Base-by-base conservation (phyloP, 2,113 vertebrate species). In the Xenotilapia caudafasciata region DNA sequence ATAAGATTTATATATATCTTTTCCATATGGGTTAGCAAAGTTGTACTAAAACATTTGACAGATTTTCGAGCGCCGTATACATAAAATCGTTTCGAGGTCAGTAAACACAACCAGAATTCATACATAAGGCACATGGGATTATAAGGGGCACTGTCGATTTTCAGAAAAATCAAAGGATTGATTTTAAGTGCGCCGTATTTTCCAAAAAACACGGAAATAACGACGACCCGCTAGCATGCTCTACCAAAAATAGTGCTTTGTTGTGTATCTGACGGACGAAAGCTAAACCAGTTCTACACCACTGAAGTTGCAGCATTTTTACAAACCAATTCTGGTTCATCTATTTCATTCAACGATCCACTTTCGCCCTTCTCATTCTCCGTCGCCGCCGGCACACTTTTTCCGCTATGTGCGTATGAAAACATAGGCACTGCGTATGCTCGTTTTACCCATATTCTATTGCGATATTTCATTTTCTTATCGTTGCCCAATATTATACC, bases 221-320 rank as follows among this genome's bases (percentile, higher is more conserved):
- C 9, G 0, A n/a, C 9, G 19, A 0, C 19, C 49, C 1, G 5
- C 9, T 51, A n/a, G 9, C 49, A 51, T 51, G 5, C 19, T 0
- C 49, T 51, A 51, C 49, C 49, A 53, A 53, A n/a, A 10, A 53
- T 53, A n/a, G 49, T n/a, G 19, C 5, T 10, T 53, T n/a, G 5
- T 51, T 10, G 9, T n/a, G 9, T n/a, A 53, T n/a, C 49, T 53
- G 49, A 53, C 9, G 1, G 49, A 51, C 1, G 19, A 51, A 51
- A 51, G 49, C 19, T 51, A 53, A 53, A n/a, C 19, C 49, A 53
- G 49, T 3, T 53, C 19, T 1, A 53, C 49, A 53, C 9, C 19
- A n/a, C 3, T 1, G 19, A 53, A 53, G 49, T 53, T 53, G 49
- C 19, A 53, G 19, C 49, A 53, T 53, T 53, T 53, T 53, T 53